Conservation (phyloP, 2,113 vertebrate genomes). For the Ondatra zibethicus region DNA sequence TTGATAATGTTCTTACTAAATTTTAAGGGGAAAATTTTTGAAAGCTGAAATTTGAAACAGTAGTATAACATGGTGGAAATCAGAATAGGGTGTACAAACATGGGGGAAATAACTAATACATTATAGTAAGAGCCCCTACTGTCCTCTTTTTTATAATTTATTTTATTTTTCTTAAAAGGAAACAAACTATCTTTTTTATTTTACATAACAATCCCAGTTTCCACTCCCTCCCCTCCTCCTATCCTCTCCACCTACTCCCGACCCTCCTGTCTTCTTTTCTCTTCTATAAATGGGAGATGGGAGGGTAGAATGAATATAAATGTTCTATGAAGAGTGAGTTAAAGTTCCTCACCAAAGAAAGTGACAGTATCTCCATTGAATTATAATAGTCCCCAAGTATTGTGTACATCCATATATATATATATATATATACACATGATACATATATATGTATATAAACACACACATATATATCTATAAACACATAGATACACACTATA, state of each 20-base stretch:
- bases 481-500: neutral
- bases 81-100: neutral
- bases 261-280: neutral
- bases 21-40: neutral
- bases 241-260: too few species aligned
- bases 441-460: neutral
- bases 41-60: neutral
- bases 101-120: neutral
- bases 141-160: neutral
- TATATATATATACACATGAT: neutral
- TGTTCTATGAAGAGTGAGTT: neutral
- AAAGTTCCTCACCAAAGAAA: neutral
- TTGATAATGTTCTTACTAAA: conserved; percentile 39
- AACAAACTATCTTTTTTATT: too few species aligned
- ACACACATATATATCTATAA: neutral
- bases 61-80: neutral
- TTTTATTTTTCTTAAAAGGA: too few species aligned
- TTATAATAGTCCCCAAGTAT: neutral
- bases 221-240: too few species aligned
- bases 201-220: too few species aligned
- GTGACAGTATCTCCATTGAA: neutral
- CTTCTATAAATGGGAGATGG: neutral
- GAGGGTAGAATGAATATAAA: neutral
- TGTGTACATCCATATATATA: neutral
- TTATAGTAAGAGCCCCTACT: neutral